Percentiles rank a stretch among this genome's conserved stretches.
Evolutionary conservation across 2,797 vertebrate species (phyloP).

Genomic region (Sparus aurata): DNA sequence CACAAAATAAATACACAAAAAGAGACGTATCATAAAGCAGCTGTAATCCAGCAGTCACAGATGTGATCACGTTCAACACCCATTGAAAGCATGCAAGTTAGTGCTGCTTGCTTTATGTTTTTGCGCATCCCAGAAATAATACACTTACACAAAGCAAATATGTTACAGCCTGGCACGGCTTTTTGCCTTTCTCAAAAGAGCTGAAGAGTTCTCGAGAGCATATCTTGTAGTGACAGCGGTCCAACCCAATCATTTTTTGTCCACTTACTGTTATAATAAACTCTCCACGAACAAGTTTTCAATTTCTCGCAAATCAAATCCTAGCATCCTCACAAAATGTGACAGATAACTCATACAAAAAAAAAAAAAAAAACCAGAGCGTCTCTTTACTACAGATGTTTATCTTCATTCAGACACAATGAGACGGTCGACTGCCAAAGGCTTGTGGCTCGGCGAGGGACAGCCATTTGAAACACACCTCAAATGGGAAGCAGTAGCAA

Average conservation of each 20-base stretch:
- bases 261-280: not conserved
- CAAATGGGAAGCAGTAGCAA: slow-evolving; percentile 72
- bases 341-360: slow-evolving; percentile 1
- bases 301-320: slow-evolving; percentile 11
- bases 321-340: slow-evolving; percentile 10
- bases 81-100: slow-evolving; percentile 37
- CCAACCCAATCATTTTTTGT: not conserved
- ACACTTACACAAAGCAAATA: not conserved
- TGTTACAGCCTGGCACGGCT: not conserved
- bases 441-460: slow-evolving; percentile 70
- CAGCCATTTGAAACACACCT: slow-evolving; percentile 74
- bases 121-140: slow-evolving; percentile 13
- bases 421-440: slow-evolving; percentile 65
- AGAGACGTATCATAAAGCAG: slow-evolving; percentile 6
- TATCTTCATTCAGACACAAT: slow-evolving; percentile 73
- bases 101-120: slow-evolving; percentile 9
- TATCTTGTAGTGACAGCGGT: slow-evolving; percentile 53
- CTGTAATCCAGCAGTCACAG: slow-evolving; percentile 45
- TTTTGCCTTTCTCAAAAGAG: not conserved
- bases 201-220: slow-evolving; percentile 44
- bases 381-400: slow-evolving; percentile 66
- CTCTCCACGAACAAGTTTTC: not conserved
- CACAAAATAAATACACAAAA: slow-evolving; percentile 36
- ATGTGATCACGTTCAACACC: slow-evolving; percentile 1
- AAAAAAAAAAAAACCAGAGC: slow-evolving; percentile 24